Evolutionary conservation across 2,113 vertebrate species (phyloP).

Genomic region (Synchiropus splendidus): DNA sequence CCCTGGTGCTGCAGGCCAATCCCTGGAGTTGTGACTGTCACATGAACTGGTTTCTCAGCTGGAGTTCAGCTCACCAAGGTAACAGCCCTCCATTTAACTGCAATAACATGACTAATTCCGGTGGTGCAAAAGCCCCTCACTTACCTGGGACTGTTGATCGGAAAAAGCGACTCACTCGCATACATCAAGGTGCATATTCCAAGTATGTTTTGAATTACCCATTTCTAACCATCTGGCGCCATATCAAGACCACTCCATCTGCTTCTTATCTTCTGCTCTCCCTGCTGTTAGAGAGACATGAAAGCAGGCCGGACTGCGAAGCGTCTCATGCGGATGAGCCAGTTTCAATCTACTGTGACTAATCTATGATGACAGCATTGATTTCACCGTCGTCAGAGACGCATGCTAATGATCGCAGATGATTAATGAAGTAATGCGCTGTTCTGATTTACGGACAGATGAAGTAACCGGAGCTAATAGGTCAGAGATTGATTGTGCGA

Average conservation of each 20-base stretch:
- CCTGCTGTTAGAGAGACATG: constrained; percentile 33
- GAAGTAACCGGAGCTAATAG: constrained; percentile 40
- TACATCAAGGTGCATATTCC: too few species aligned
- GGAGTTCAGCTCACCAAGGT: constrained; percentile 75
- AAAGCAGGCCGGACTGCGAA: constrained; percentile 35
- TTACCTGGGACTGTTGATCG: too few species aligned
- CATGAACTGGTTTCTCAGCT: constrained; percentile 72
- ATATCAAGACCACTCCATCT: constrained; percentile 10
- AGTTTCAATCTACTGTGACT: constrained; percentile 52
- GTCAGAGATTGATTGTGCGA: constrained; percentile 24
- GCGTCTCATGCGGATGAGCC: constrained; percentile 44
- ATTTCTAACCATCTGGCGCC: constrained; percentile 20
- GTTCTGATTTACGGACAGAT: constrained; percentile 36
- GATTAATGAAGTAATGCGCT: constrained; percentile 43
- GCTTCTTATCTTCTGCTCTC: constrained; percentile 14
- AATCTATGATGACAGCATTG: constrained; percentile 50
- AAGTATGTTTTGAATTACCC: background rate
- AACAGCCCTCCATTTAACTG: constrained; percentile 8
- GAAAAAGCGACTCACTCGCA: too few species aligned
- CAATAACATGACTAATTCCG: too few species aligned
- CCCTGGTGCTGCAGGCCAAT: constrained; percentile 79
- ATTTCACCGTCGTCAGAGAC: constrained; percentile 34
- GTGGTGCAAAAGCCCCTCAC: too few species aligned
- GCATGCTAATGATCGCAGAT: constrained; percentile 37
- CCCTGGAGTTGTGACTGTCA: constrained; percentile 85